These are phyloP conservation scores for Cotesia typhae DNA, from an alignment of 1,140 invertebrate genomes.

Conservation along the genomic window DNA sequence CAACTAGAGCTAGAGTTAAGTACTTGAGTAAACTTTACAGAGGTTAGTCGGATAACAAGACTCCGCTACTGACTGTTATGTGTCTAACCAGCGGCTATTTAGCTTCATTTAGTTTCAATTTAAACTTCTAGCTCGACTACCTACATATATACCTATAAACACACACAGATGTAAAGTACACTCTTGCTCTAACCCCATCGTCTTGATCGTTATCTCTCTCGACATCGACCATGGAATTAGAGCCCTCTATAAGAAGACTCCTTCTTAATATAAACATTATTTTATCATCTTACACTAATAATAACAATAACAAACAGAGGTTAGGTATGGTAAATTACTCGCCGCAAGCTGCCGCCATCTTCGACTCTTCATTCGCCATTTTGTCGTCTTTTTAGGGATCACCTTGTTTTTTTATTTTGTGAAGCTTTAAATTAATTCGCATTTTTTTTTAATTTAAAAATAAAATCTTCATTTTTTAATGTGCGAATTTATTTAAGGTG, in stretches of 20 bases:
- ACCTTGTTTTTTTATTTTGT: conserved; percentile 49
- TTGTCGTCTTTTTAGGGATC: conserved; percentile 54
- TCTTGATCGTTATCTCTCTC: no score
- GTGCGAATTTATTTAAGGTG: conserved; percentile 16
- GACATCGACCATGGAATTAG: no score
- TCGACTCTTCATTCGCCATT: conserved; percentile 56
- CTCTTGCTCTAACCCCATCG: no score
- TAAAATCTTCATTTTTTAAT: background rate
- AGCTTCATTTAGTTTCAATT: conserved; percentile 54
- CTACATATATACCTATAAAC: no score
- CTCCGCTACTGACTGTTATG: conserved; percentile 53
- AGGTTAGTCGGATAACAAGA: conserved; percentile 54
- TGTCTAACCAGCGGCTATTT: conserved; percentile 55
- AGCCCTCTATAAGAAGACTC: background rate
- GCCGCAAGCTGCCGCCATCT: conserved; percentile 62
- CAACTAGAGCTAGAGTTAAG: conserved; percentile 53
- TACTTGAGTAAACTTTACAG: conserved; percentile 55
- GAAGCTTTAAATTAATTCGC: conserved; percentile 19
- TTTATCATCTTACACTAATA: conserved; percentile 41
- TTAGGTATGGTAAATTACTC: conserved; percentile 66
- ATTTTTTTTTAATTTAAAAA: background rate
- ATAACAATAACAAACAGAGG: conserved; percentile 62
- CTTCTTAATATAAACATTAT: background rate
- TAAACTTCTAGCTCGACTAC: conserved; percentile 54
- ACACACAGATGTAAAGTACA: no score